These are phyloP conservation scores for Druceiella hillmani DNA, from an alignment of 2,888 invertebrate species.

Conservation along the genomic window DNA sequence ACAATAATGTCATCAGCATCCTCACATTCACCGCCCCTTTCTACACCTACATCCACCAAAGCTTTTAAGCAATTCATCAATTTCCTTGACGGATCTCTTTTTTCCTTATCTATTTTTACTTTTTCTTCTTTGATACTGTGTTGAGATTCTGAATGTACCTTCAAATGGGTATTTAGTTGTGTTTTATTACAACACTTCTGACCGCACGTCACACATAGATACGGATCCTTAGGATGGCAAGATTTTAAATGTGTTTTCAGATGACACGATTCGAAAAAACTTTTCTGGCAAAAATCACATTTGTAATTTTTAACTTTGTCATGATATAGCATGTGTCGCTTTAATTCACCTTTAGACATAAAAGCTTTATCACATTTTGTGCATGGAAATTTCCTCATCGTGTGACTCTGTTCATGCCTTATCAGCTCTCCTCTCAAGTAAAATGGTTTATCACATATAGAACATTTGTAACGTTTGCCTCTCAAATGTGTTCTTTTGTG, in stretches of 20 bases:
- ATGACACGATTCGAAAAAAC: constrained; percentile 32
- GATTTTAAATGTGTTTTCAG: constrained; percentile 30
- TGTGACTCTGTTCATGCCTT: constrained; percentile 30
- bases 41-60: too few relatives aligned
- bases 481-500: constrained; percentile 30
- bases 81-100: too few relatives aligned
- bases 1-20: too few relatives aligned
- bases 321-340: constrained; percentile 31
- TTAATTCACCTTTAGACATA: constrained; percentile 30
- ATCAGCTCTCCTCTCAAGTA: constrained; percentile 30
- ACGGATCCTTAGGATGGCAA: constrained; percentile 32
- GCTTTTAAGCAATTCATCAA: too few relatives aligned
- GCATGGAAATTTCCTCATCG: constrained; percentile 28
- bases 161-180: constrained; percentile 30
- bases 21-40: too few relatives aligned
- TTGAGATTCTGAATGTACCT: too few relatives aligned
- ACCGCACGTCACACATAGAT: constrained; percentile 28
- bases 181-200: constrained; percentile 32
- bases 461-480: constrained; percentile 28
- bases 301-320: constrained; percentile 29
- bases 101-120: too few relatives aligned
- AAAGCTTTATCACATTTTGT: constrained; percentile 30
- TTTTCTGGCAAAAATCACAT: constrained; percentile 29
- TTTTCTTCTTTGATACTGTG: too few relatives aligned
- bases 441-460: constrained; percentile 29